Evolutionary conservation across 2,888 invertebrate genomes (phyloP), one percentile per base, ranked within the genome.

Genomic region (Steromphala cineraria): DNA sequence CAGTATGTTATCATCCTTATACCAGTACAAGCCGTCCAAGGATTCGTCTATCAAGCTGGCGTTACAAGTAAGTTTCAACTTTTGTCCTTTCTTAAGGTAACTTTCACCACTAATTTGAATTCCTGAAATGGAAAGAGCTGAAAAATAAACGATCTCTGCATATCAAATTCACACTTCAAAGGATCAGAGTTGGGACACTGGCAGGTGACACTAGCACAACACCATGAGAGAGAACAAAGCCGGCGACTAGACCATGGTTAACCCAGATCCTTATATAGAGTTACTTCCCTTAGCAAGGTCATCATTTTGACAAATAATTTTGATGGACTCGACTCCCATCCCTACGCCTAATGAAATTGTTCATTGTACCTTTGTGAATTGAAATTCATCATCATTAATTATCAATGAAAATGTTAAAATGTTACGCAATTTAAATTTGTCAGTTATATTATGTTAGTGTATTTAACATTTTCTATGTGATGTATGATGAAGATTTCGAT

Each of bases 41-140:
- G 71, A 53, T 5, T 82, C 80, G 74, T 83, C 85, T n/a, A 78
- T 79, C 79, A 85, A 67, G 56, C 78, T 87, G 31, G 85, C 87
- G 79, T 88, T 88, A 81, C 88, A 88, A 24, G 80, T 77, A 13
- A 88, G 80, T 17, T 82, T 79, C 19, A 88, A 83, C 4, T 71
- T 79, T 8, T 82, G 78, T 19, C 88, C 88, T 76, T 84, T 84
- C 67, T 83, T 80, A 52, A 85, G 21, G 31, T 79, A 75, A 62
- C 82, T 83, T 24, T 82, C 80, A 17, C 85, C 85, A 77, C 85
- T 82, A 78, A 85, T 85, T 71, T 85, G 83, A 67, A 85, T 85
- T 36, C 82, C 85, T 85, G 82, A 55, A 46, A n/a, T 36, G 40
- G 28, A 46, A 28, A 67, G 62, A 28, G 67, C 62, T 78, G 62